phyloP scores from a whole-genome alignment of 2,888 invertebrate species.

The Microplitis manilae region DNA sequence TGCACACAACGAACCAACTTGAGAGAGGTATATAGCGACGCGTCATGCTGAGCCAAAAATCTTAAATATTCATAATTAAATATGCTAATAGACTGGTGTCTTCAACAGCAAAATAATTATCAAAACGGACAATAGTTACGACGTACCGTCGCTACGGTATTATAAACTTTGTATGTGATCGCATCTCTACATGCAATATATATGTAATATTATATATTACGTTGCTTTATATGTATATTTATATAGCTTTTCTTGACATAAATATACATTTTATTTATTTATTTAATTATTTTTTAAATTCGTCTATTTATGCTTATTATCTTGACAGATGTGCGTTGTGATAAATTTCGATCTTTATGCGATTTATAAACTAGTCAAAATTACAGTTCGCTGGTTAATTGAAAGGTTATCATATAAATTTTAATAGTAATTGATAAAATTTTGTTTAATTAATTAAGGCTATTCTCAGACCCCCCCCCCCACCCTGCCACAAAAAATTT shows the following conservation, averaged over 20 bases:
- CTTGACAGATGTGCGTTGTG: too few species aligned
- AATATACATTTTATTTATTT: too few species aligned
- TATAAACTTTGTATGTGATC: constrained; percentile 1
- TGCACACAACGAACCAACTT: constrained; percentile 49
- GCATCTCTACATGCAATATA: constrained; percentile 14
- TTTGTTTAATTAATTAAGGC: too few species aligned
- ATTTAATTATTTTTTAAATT: too few species aligned
- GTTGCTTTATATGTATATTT: not conserved
- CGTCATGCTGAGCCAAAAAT: constrained; percentile 68
- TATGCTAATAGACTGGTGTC: constrained; percentile 69
- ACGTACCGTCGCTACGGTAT: constrained; percentile 37
- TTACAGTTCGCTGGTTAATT: too few species aligned
- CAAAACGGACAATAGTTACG: constrained; percentile 65
- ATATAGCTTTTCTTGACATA: not conserved
- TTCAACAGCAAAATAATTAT: constrained; percentile 68
- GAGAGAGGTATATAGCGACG: constrained; percentile 50
- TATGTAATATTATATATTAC: not conserved
- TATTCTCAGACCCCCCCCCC: too few species aligned
- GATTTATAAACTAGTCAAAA: too few species aligned
- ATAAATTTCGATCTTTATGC: too few species aligned
- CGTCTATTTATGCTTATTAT: too few species aligned
- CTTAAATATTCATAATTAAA: constrained; percentile 70
- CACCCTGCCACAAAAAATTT: too few species aligned
- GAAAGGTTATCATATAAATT: too few species aligned
- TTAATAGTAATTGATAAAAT: too few species aligned